These are phyloP conservation scores for Caenorhabditis sp. DNA, from an alignment of 2,888 invertebrate genomes.

Conservation along the genomic window DNA sequence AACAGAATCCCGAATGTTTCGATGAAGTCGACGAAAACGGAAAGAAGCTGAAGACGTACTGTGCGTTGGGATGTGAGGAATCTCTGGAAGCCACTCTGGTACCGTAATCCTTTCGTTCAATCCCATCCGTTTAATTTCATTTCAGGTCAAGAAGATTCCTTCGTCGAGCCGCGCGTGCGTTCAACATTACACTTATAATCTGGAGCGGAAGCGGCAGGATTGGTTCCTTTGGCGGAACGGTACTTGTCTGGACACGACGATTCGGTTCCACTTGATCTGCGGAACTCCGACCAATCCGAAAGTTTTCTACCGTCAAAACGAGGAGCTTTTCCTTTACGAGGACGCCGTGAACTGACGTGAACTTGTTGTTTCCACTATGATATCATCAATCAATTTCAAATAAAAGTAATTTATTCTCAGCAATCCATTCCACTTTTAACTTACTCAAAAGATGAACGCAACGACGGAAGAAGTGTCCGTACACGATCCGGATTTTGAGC, in stretches of 20 bases:
- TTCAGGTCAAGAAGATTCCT: slow-evolving; percentile 65
- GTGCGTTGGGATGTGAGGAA: slow-evolving; percentile 73
- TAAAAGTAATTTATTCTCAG: not conserved
- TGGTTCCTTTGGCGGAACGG: slow-evolving; percentile 75
- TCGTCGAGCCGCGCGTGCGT: slow-evolving; percentile 66
- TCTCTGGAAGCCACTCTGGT: slow-evolving; percentile 72
- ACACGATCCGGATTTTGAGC: not conserved
- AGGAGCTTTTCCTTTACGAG: slow-evolving; percentile 72
- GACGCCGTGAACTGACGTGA: slow-evolving; percentile 53
- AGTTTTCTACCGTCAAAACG: slow-evolving; percentile 70
- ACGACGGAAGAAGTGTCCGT: not conserved
- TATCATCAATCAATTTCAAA: not conserved
- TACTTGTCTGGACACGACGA: slow-evolving; percentile 68
- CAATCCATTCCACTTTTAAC: not conserved
- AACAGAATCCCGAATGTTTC: slow-evolving; percentile 75
- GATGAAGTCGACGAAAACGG: slow-evolving; percentile 68
- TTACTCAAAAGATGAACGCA: slow-evolving; percentile 3
- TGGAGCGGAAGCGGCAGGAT: slow-evolving; percentile 70
- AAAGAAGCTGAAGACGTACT: slow-evolving; percentile 65
- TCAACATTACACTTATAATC: slow-evolving; percentile 68
- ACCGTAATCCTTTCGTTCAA: not conserved
- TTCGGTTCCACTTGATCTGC: slow-evolving; percentile 70
- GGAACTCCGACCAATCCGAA: slow-evolving; percentile 72
- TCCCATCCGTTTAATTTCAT: too few relatives aligned
- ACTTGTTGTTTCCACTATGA: not conserved